Evolutionary conservation across 2,888 invertebrate species (phyloP).

Genomic region (Synanthedon andrenaeformis): DNA sequence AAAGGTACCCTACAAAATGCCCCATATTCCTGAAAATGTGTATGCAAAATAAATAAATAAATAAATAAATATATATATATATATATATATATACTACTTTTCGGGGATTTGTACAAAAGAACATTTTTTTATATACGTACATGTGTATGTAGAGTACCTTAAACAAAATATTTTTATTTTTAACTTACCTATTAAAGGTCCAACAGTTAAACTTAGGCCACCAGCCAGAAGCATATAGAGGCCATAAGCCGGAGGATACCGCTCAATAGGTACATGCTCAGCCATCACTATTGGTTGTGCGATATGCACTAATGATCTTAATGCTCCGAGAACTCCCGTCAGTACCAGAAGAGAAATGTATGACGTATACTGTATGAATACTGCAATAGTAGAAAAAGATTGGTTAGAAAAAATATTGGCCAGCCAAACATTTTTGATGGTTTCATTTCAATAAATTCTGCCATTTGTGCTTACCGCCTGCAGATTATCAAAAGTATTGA

Average conservation of each 20-base stretch:
- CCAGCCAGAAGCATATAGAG: conserved; percentile 75
- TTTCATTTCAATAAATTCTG: background rate
- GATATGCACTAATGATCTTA: conserved; percentile 73
- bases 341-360: conserved; percentile 63
- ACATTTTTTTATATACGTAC: no score
- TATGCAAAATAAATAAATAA: no score
- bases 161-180: no score
- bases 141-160: no score
- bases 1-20: no score
- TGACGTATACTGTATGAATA: conserved; percentile 67
- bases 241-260: conserved; percentile 76
- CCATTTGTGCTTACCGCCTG: no score
- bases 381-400: conserved; percentile 40
- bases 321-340: conserved; percentile 66
- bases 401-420: background rate
- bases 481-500: no score
- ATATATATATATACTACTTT: no score
- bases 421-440: no score
- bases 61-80: no score
- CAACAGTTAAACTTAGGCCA: conserved; percentile 68
- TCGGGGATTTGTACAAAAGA: no score
- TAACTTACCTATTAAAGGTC: conserved; percentile 71
- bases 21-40: no score
- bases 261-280: conserved; percentile 72
- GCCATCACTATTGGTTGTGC: conserved; percentile 75